phyloP scores from a whole-genome alignment of 2,797 vertebrate species.

The Distichodus sexfasciatus region DNA sequence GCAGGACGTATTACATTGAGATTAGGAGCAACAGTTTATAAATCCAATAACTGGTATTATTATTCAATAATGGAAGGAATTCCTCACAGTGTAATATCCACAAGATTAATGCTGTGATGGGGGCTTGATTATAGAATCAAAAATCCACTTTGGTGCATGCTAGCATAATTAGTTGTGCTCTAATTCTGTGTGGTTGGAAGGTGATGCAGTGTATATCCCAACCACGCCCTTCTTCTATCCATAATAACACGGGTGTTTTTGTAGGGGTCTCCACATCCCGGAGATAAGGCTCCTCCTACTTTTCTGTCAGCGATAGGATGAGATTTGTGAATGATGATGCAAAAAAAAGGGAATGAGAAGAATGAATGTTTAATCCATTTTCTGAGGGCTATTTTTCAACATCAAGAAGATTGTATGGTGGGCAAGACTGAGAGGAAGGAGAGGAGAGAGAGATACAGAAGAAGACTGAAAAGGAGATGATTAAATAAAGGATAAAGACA shows the following conservation, averaged over 20 bases:
- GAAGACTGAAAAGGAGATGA: background rate
- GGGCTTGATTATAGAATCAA: conserved; percentile 13
- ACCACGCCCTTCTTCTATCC: too few species aligned
- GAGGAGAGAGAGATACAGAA: background rate
- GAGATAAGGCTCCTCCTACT: too few species aligned
- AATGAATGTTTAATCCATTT: conserved; percentile 44
- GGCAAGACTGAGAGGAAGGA: background rate
- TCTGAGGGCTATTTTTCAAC: conserved; percentile 38
- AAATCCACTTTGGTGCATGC: conserved; percentile 12
- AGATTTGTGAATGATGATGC: background rate
- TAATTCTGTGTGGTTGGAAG: too few species aligned
- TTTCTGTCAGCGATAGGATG: too few species aligned
- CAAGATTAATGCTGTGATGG: background rate
- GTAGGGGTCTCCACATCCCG: too few species aligned
- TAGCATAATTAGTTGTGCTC: background rate
- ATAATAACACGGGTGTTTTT: too few species aligned
- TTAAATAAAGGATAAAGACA: background rate
- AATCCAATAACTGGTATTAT: background rate
- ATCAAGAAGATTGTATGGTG: conserved; percentile 35
- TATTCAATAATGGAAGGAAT: conserved; percentile 6
- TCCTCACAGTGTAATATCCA: conserved; percentile 1
- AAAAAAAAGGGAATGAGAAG: background rate
- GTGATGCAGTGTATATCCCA: too few species aligned
- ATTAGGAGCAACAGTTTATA: background rate
- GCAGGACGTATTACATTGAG: background rate